Percentiles rank a stretch among this genome's conserved stretches.
Conservation (phyloP, 2,888 invertebrate genomes). For the Polymixis lichenea region DNA sequence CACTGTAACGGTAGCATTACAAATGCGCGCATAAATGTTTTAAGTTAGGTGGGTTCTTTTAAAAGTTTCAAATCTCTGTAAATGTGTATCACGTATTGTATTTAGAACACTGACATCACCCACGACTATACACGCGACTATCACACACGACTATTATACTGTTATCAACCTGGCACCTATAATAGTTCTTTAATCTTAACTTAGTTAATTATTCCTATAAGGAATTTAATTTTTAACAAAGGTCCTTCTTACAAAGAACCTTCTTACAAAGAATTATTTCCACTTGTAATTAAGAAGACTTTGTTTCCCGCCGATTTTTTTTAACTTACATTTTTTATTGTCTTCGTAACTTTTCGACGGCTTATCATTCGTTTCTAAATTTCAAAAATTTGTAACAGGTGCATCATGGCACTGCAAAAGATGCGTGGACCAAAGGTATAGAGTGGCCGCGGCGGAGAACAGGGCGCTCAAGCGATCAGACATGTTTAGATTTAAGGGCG, state of each 20-base stretch:
- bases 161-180: neutral
- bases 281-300: neutral
- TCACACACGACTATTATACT: neutral
- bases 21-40: neutral
- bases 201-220: neutral
- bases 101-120: slow-evolving; percentile 3
- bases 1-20: neutral
- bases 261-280: neutral
- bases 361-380: slow-evolving; percentile 12
- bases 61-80: neutral
- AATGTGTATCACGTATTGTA: neutral
- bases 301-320: neutral
- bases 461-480: slow-evolving; percentile 92
- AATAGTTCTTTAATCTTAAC: neutral
- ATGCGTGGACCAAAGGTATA: slow-evolving; percentile 91
- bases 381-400: slow-evolving; percentile 76
- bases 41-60: neutral
- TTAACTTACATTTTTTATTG: neutral
- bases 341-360: neutral
- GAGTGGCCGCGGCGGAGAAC: slow-evolving; percentile 91
- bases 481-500: slow-evolving; percentile 90
- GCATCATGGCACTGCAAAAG: slow-evolving; percentile 93
- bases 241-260: neutral
- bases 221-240: too few species aligned
- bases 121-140: too few species aligned